A percentile compares a stretch with the other conserved stretches of the same genome.
These are phyloP conservation scores for Brienomyrus brachyistius DNA, from an alignment of 2,113 vertebrate species.

Conservation along the genomic window DNA sequence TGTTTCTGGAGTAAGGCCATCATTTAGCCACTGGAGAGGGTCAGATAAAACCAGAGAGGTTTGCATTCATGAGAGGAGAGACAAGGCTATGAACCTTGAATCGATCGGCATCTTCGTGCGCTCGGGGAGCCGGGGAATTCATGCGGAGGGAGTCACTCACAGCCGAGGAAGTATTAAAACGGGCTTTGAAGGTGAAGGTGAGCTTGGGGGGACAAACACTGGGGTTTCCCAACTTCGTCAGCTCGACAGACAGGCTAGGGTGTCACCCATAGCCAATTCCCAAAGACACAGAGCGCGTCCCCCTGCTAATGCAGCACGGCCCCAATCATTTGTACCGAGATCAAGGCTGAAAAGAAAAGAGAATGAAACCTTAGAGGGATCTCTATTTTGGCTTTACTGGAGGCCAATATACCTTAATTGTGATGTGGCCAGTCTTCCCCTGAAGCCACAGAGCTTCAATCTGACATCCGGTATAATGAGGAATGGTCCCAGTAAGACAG, in stretches of 20 bases:
- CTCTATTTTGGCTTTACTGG: constrained; percentile 62
- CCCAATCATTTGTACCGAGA: constrained; percentile 1
- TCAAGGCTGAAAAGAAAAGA: constrained; percentile 35
- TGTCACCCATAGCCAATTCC: neutral
- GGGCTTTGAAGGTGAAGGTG: neutral
- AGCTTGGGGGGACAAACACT: neutral
- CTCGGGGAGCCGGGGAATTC: neutral
- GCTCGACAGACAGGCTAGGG: neutral
- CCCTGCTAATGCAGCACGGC: neutral
- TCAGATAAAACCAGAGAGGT: neutral
- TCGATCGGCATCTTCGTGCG: neutral
- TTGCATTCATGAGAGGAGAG: neutral
- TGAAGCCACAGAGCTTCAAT: constrained; percentile 73
- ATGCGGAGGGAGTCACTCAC: neutral
- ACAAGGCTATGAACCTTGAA: neutral
- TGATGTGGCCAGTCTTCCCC: constrained; percentile 52
- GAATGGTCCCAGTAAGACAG: constrained; percentile 61
- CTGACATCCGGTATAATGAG: constrained; percentile 68
- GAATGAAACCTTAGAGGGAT: constrained; percentile 30
- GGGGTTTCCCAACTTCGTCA: neutral
- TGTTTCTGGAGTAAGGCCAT: neutral
- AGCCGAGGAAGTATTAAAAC: neutral
- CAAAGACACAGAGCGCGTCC: neutral
- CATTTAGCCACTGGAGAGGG: neutral
- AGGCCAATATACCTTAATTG: constrained; percentile 47